Evolutionary conservation across 2,113 vertebrate genomes (phyloP).

Genomic region (Microcebus ravelobensis): DNA sequence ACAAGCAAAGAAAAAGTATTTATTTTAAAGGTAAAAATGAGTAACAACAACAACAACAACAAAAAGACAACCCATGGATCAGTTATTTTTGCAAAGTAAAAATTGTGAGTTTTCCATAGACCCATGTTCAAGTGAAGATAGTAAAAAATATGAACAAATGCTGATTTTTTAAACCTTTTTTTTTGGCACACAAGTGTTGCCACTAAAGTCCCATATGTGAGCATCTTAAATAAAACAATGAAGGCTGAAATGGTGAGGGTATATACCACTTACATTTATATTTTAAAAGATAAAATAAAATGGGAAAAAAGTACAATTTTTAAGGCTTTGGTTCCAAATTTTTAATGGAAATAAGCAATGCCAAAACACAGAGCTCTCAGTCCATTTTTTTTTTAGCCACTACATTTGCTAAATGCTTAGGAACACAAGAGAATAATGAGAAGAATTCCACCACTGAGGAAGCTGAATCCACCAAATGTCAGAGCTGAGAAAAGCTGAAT

Average conservation of each 20-base stretch:
- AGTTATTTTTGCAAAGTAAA: conserved; percentile 26
- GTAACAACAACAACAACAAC: neutral
- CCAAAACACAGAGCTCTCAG: neutral
- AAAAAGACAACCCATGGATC: neutral
- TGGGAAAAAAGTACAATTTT: neutral
- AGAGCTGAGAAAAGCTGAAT: neutral
- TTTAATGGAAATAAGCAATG: neutral
- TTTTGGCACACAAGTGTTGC: neutral
- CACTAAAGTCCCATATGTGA: neutral
- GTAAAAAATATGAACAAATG: neutral
- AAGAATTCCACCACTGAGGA: neutral
- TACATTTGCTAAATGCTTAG: neutral
- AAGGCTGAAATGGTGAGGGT: neutral
- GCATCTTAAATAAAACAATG: neutral
- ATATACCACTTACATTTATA: neutral
- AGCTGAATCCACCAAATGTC: neutral
- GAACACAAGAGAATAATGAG: neutral
- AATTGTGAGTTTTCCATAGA: neutral
- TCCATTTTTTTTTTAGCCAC: neutral
- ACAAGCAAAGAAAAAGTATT: conserved; percentile 19
- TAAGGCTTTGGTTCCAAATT: neutral
- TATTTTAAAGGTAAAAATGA: conserved; percentile 29
- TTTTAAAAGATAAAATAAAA: neutral
- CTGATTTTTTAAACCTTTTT: neutral
- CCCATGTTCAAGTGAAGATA: neutral